Evolutionary conservation across 2,888 invertebrate genomes (phyloP), one percentile per base, ranked within the genome.

Genomic region (Phorcus lineatus): DNA sequence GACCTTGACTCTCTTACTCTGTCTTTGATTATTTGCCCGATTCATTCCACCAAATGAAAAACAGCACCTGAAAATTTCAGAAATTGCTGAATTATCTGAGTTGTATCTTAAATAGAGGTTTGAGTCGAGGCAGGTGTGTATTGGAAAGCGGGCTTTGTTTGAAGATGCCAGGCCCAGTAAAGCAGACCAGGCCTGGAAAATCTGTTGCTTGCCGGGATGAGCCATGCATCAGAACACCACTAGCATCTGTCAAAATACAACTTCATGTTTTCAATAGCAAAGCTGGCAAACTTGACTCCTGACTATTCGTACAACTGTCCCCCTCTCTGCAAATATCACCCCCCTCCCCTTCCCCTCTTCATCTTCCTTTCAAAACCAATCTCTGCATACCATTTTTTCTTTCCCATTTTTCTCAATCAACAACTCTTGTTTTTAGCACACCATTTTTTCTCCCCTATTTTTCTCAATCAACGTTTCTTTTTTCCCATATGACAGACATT

Each of bases 211-310:
- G 22, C 31, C 28, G 62, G 22, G 57, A 9, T 7, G 22, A 57
- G n/a, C 22, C 57, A 57, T 57, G 19, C 22, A 57, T 22, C 7
- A 24, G 57, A 11, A 57, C 19, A 24, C 57, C 19, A 57, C 24
- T 57, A 24, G 57, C 76, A 76, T 76, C 76, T 76, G 76, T 76
- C 54, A 76, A 55, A 76, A 76, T 76, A 76, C 76, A 76, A 54
- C 55, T 24, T 40, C n/a, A 55, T 76, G 55, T 76, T 76, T 76
- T 55, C 19, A 28, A 28, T 54, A 76, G 54, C 28, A 24, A 22
- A 31, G 31, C 22, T 52, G 52, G 75, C 47, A 75, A 19, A 47
- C 47, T 47, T 47, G 47, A 47, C 47, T 47, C 47, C 47, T 47
- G 47, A 47, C 47, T 47, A 47, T 47, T 47, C 47, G 1, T 47